These are phyloP conservation scores for Cephus nigrinus DNA, from an alignment of 2,888 invertebrate genomes.

Conservation along the genomic window DNA sequence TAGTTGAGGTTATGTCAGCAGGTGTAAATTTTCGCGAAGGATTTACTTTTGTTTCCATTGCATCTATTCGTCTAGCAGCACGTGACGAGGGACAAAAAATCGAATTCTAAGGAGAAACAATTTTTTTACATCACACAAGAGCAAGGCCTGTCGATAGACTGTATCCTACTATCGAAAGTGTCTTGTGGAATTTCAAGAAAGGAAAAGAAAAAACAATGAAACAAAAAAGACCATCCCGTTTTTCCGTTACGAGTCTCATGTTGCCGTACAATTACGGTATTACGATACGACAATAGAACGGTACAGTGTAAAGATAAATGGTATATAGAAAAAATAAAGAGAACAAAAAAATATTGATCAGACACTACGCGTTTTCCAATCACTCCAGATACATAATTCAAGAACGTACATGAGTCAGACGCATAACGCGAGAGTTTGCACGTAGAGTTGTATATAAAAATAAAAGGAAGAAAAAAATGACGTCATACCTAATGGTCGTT, in stretches of 20 bases:
- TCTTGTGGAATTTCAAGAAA: slow-evolving; percentile 7
- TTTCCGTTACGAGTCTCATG: not conserved
- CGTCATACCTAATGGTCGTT: not conserved
- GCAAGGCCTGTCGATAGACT: too few species aligned
- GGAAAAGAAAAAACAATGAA: not conserved
- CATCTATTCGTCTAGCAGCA: not conserved
- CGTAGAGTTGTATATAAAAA: not conserved
- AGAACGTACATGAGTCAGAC: slow-evolving; percentile 15
- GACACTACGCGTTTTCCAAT: not conserved
- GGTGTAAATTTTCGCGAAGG: not conserved
- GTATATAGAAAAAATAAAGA: not conserved
- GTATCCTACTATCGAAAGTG: not conserved
- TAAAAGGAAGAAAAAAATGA: not conserved
- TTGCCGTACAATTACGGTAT: not conserved
- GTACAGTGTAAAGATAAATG: not conserved
- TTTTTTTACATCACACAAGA: not conserved
- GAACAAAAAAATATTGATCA: not conserved
- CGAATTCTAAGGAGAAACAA: not conserved
- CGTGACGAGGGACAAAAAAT: not conserved
- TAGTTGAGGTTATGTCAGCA: not conserved
- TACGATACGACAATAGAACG: not conserved
- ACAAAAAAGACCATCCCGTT: not conserved
- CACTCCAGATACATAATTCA: slow-evolving; percentile 44
- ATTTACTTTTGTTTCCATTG: not conserved
- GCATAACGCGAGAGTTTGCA: not conserved